These are phyloP conservation scores for Ochropacha duplaris DNA, from an alignment of 2,888 invertebrate genomes.

Conservation along the genomic window DNA sequence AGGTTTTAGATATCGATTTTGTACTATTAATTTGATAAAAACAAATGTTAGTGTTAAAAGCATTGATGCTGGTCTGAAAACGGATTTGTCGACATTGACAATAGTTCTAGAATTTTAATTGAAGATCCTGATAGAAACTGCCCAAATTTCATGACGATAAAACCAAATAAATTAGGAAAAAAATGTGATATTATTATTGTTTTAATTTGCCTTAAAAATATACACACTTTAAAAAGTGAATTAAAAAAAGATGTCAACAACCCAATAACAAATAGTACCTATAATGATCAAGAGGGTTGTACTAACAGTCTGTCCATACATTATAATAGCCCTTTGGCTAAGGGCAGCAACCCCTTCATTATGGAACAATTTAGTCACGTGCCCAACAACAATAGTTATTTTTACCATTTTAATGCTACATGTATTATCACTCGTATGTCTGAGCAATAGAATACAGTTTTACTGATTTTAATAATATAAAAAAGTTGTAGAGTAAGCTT, in stretches of 20 bases:
- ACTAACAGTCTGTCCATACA: slow-evolving; percentile 37
- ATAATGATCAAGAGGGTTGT: slow-evolving; percentile 62
- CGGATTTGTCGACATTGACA: not conserved
- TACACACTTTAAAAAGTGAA: no score
- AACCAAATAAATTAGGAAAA: no score
- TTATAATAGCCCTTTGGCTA: slow-evolving; percentile 51
- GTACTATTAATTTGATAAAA: slow-evolving; percentile 3
- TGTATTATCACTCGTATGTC: slow-evolving; percentile 15
- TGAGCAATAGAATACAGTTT: not conserved
- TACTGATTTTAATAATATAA: not conserved
- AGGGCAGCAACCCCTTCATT: slow-evolving; percentile 64
- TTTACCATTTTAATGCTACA: slow-evolving; percentile 6
- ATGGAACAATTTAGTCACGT: slow-evolving; percentile 57
- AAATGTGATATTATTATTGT: no score
- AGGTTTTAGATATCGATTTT: slow-evolving; percentile 31
- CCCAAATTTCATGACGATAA: no score
- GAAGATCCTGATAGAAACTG: no score
- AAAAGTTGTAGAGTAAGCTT: not conserved
- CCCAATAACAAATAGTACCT: slow-evolving; percentile 55
- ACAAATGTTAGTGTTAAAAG: not conserved
- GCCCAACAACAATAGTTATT: slow-evolving; percentile 50
- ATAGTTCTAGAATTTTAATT: not conserved
- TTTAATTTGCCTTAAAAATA: no score
- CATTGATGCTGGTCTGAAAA: not conserved
- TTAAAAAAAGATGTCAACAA: slow-evolving; percentile 14